phyloP scores from a whole-genome alignment of 2,113 vertebrate species.

The Polypterus bichir region DNA sequence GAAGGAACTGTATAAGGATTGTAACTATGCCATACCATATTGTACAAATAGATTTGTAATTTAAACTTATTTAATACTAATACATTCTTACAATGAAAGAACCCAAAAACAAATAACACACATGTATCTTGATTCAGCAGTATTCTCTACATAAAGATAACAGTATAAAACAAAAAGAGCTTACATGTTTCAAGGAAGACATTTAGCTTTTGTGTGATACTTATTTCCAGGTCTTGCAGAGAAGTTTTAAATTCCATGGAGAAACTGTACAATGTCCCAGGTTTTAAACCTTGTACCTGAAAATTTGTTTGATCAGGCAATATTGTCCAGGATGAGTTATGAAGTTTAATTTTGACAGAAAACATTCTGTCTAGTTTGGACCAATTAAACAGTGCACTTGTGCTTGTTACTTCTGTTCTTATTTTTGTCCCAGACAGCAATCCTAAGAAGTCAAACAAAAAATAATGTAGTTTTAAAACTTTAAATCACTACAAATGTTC shows the following conservation, averaged over 20 bases:
- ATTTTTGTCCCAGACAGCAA: constrained; percentile 34
- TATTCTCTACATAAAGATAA: neutral
- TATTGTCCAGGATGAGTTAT: constrained; percentile 28
- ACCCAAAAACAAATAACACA: constrained; percentile 9
- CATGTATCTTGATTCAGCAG: neutral
- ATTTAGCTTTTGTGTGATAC: constrained; percentile 49
- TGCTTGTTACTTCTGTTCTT: constrained; percentile 42
- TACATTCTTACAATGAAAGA: too few relatives aligned
- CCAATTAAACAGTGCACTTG: constrained; percentile 59
- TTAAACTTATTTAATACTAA: too few relatives aligned
- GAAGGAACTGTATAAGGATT: too few relatives aligned
- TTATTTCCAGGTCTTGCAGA: constrained; percentile 38
- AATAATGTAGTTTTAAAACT: too few relatives aligned
- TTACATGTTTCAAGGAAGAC: constrained; percentile 65
- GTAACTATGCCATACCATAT: too few relatives aligned
- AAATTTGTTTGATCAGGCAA: constrained; percentile 27
- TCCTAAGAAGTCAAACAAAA: constrained; percentile 23
- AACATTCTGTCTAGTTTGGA: constrained; percentile 26
- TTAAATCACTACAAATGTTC: too few relatives aligned
- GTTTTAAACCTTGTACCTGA: constrained; percentile 46
- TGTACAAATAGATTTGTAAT: too few relatives aligned
- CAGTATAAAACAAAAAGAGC: constrained; percentile 8
- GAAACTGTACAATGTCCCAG: constrained; percentile 48
- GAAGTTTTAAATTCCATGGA: constrained; percentile 46
- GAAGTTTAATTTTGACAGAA: constrained; percentile 38